Conservation (phyloP, 2,888 invertebrate genomes). For the Blera fallax region DNA sequence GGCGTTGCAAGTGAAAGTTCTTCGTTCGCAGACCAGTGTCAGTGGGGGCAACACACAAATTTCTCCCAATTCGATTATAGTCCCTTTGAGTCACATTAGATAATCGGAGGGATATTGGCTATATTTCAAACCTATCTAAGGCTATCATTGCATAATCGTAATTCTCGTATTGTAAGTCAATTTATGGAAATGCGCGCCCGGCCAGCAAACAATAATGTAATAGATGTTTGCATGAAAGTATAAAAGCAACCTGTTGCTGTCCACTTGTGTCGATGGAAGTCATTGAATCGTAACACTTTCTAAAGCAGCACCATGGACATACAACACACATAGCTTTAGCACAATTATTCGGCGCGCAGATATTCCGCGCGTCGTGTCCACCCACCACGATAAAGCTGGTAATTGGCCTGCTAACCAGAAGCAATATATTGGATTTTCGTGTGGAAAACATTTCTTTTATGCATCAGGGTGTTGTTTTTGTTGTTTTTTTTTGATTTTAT, state of each 20-base stretch:
- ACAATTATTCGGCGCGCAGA: slow-evolving; percentile 45
- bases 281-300: slow-evolving; percentile 67
- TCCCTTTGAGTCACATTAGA: slow-evolving; percentile 41
- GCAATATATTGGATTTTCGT: slow-evolving; percentile 11
- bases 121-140: background rate
- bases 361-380: slow-evolving; percentile 47
- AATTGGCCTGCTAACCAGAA: slow-evolving; percentile 41
- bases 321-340: slow-evolving; percentile 15
- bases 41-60: slow-evolving; percentile 12
- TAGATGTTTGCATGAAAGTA: slow-evolving; percentile 49
- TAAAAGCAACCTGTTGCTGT: slow-evolving; percentile 48
- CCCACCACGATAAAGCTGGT: slow-evolving; percentile 23
- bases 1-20: slow-evolving; percentile 65
- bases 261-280: slow-evolving; percentile 46
- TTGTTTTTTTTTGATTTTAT: background rate
- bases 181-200: slow-evolving; percentile 11
- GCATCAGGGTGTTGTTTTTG: background rate
- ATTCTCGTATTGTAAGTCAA: slow-evolving; percentile 34
- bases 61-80: slow-evolving; percentile 41
- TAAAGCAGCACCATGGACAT: slow-evolving; percentile 34
- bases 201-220: slow-evolving; percentile 36
- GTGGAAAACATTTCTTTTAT: slow-evolving; percentile 51
- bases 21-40: slow-evolving; percentile 17
- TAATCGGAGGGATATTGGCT: slow-evolving; percentile 19
- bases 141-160: slow-evolving; percentile 43